These are phyloP conservation scores for Brachylomia viminalis DNA, from an alignment of 2,888 invertebrate genomes.

Conservation along the genomic window DNA sequence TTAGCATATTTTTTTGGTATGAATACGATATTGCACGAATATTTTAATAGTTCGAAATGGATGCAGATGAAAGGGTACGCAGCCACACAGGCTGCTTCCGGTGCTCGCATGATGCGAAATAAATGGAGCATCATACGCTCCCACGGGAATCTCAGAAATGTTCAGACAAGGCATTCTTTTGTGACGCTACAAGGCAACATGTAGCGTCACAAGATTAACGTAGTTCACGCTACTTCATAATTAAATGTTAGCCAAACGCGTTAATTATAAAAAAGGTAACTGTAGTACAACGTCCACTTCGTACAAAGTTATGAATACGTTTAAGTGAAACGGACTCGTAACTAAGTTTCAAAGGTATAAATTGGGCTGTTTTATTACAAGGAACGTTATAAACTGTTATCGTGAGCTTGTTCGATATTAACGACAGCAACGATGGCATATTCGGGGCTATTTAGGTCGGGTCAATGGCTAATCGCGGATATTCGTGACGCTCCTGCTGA, in stretches of 20 bases:
- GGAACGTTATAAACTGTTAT: slow-evolving; percentile 74
- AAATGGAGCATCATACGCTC: slow-evolving; percentile 64
- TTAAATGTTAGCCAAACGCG: slow-evolving; percentile 23
- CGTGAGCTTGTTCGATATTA: slow-evolving; percentile 80
- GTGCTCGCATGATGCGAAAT: slow-evolving; percentile 57
- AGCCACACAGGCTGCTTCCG: slow-evolving; percentile 32
- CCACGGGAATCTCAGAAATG: slow-evolving; percentile 56
- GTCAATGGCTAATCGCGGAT: slow-evolving; percentile 83
- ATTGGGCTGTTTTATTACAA: slow-evolving; percentile 72
- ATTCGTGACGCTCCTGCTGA: slow-evolving; percentile 77
- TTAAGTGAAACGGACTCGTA: slow-evolving; percentile 61
- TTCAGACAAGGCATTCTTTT: slow-evolving; percentile 49
- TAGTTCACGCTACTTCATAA: neutral
- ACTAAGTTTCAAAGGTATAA: slow-evolving; percentile 70
- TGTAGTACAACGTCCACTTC: slow-evolving; percentile 9
- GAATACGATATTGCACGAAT: slow-evolving; percentile 48
- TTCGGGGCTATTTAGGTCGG: slow-evolving; percentile 83
- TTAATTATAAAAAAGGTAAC: slow-evolving; percentile 21
- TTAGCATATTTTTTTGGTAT: slow-evolving; percentile 59
- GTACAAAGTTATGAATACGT: slow-evolving; percentile 42
- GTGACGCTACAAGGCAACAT: slow-evolving; percentile 28
- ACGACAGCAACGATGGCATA: slow-evolving; percentile 80
- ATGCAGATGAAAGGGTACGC: slow-evolving; percentile 54
- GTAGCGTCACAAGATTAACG: slow-evolving; percentile 20
- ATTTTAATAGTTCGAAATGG: slow-evolving; percentile 51